phyloP scores from a whole-genome alignment of 2,797 vertebrate genomes.

The Choloepus didactylus region DNA sequence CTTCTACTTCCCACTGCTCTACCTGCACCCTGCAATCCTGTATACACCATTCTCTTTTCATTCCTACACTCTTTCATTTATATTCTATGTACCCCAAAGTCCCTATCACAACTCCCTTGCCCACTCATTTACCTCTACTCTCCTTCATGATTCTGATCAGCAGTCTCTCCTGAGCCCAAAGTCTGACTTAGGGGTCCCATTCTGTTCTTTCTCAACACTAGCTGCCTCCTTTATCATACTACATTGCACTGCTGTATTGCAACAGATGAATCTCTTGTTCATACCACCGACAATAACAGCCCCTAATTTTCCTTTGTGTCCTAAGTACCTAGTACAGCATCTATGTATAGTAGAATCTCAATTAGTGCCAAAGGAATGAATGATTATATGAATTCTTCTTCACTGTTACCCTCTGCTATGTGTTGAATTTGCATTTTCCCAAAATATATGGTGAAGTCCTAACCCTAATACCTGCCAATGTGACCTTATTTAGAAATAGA shows the following conservation, averaged over 20 bases:
- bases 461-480: too few relatives aligned
- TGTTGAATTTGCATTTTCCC: too few relatives aligned
- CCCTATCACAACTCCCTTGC: not conserved
- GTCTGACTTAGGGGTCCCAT: not conserved
- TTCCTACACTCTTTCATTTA: not conserved
- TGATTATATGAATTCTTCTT: not conserved
- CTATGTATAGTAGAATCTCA: not conserved
- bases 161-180: too few relatives aligned
- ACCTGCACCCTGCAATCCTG: not conserved
- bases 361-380: not conserved
- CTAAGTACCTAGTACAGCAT: not conserved
- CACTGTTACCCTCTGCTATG: too few relatives aligned
- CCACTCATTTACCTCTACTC: not conserved
- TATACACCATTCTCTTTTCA: accelerated
- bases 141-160: not conserved
- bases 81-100: not conserved
- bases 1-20: not conserved
- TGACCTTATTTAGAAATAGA: too few relatives aligned
- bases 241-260: too few relatives aligned
- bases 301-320: not conserved
- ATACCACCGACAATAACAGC: not conserved
- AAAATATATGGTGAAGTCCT: too few relatives aligned
- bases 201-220: not conserved
- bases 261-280: not conserved
- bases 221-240: not conserved